phyloP scores from a whole-genome alignment of 2,888 invertebrate species.

The Archips xylosteana region DNA sequence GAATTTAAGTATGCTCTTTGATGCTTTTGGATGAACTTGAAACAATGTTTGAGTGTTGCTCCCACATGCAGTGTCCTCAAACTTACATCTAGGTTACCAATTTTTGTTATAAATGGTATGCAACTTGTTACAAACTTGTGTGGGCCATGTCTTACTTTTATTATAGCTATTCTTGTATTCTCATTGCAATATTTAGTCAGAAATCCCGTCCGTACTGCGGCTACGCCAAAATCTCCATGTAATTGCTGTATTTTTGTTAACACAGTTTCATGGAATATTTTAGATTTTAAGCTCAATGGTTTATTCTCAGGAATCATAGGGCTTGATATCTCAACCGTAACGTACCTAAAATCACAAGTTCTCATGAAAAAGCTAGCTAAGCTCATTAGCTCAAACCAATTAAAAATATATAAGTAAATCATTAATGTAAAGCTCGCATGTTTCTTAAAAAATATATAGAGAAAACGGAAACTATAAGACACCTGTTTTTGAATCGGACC shows the following conservation, averaged over 20 bases:
- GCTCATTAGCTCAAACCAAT: neutral
- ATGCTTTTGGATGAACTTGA: conserved; percentile 89
- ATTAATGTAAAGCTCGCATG: no score
- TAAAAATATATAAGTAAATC: no score
- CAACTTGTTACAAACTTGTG: conserved; percentile 89
- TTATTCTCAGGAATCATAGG: conserved; percentile 77
- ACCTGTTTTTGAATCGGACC: conserved; percentile 90
- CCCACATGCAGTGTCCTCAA: conserved; percentile 90
- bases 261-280: conserved; percentile 84
- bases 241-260: conserved; percentile 87
- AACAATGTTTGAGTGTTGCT: conserved; percentile 92
- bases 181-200: conserved; percentile 92
- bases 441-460: neutral
- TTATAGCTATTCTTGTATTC: conserved; percentile 90
- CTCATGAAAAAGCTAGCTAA: neutral
- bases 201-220: conserved; percentile 89
- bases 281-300: conserved; percentile 80
- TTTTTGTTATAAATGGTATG: conserved; percentile 88
- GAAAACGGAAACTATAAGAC: conserved; percentile 38
- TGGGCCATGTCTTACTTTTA: conserved; percentile 90
- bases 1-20: conserved; percentile 88
- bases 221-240: conserved; percentile 92
- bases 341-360: conserved; percentile 83
- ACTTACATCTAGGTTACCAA: conserved; percentile 86
- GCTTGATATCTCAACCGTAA: conserved; percentile 87